A percentile compares a stretch with the other conserved stretches of the same genome.
phyloP scores from a whole-genome alignment of 2,797 vertebrate genomes.

The Hozukius guyotensis region DNA sequence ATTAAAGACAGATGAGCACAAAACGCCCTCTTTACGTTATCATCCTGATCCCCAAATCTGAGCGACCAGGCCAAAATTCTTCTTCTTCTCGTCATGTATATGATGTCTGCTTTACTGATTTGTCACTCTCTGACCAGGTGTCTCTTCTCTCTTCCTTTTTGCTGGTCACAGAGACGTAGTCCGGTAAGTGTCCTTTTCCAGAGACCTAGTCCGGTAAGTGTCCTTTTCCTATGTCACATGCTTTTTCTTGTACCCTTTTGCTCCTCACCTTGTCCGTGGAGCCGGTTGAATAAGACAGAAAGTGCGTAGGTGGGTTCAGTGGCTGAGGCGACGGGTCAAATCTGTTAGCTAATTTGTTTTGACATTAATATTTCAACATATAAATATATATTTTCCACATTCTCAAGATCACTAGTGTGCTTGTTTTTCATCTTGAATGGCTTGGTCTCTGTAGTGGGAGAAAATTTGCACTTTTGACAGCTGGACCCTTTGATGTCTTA shows the following conservation, averaged over 20 bases:
- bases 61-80: not conserved
- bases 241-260: constrained; percentile 34
- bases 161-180: constrained; percentile 99
- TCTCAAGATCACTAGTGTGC: not conserved
- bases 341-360: not conserved
- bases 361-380: not conserved
- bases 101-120: constrained; percentile 87
- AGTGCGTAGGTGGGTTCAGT: not conserved
- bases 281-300: constrained; percentile 7
- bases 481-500: constrained; percentile 67
- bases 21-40: not conserved
- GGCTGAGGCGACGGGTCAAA: constrained; percentile 11
- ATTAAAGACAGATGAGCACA: not conserved
- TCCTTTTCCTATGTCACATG: constrained; percentile 24
- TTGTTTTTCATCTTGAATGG: constrained; percentile 35
- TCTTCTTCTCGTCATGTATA: constrained; percentile 34
- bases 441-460: constrained; percentile 30
- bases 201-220: constrained; percentile 99
- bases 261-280: not conserved
- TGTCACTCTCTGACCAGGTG: constrained; percentile 97
- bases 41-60: not conserved
- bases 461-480: constrained; percentile 59
- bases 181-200: constrained; percentile 91
- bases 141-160: constrained; percentile 99
- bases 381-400: not conserved